Base-by-base conservation (phyloP, 2,888 invertebrate species). In the Bembecia ichneumoniformis region DNA sequence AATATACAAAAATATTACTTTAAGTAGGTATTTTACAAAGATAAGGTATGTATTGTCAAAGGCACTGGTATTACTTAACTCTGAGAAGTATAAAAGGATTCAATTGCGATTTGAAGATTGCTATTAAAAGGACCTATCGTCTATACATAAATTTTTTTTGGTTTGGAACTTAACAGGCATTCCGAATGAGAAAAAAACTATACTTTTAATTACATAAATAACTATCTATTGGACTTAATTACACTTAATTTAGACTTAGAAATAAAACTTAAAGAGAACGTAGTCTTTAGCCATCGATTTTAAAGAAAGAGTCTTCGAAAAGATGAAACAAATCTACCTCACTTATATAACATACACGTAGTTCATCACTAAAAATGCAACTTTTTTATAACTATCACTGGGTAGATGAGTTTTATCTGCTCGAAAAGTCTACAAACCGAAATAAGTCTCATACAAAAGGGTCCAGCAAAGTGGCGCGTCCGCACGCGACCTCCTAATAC, bases 241-340 rank as follows among this genome's bases (percentile, higher is more conserved):
- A 66, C 74, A 80, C 79, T 79, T 83, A 82, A 59, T 72, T 62
- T 68, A 58, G 74, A 68, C 79, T 82, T 83, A 84, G 50, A 45
- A 17, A 52, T 65, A 73, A 62, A 71, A 62, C 79, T 82, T 82
- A 84, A 55, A 68, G 34, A 76, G 69, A 80, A 76, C 80, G 74
- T 83, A 86, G 82, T 86, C 84, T 84, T 87, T 82, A 87, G 78
- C 75, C 75, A 81, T 82, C 84, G 81, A 82, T 81, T 79, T 78
- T 74, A 72, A 75, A 74, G 68, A 76, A 67, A 70, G 83, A 84
- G 65, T 86, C 86, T 87, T 86, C 86, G 86, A 87, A 83, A 73
- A 86, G 86, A 87, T 86, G 80, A 86, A 86, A 86, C 87, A 81
- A 81, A 84, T 86, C 86, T 82, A 84, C 82, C 74, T 64, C 70